Conservation (phyloP, 2,888 invertebrate species). For the Lepidonotus clava region DNA sequence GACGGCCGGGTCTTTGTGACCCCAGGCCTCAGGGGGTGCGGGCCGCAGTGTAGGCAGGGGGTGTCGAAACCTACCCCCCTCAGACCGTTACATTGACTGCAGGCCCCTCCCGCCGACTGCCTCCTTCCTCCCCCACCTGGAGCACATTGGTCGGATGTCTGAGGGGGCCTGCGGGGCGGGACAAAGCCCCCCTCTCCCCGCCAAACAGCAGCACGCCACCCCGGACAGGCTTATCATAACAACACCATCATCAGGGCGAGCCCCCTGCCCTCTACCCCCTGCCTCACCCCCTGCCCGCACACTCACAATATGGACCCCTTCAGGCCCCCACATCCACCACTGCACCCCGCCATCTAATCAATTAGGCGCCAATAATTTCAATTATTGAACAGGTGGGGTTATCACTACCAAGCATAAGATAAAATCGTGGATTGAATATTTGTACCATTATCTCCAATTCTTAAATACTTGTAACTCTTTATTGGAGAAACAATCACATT, state of each 20-base stretch:
- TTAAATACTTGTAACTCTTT: too few species aligned
- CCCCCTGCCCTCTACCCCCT: constrained; percentile 9
- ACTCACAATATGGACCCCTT: constrained; percentile 14
- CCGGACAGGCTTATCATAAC: constrained; percentile 1
- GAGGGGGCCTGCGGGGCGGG: background rate
- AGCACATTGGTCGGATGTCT: background rate
- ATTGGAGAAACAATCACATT: background rate
- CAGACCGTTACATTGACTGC: constrained; percentile 51
- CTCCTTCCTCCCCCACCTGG: constrained; percentile 7
- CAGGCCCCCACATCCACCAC: constrained; percentile 3
- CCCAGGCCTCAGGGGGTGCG: background rate
- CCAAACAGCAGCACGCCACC: background rate
- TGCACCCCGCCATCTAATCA: background rate
- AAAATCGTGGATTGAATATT: too few species aligned
- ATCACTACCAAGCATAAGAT: too few species aligned
- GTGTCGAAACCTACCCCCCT: constrained; percentile 7
- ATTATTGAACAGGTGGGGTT: constrained; percentile 4
- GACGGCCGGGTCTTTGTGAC: background rate
- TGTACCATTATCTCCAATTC: too few species aligned
- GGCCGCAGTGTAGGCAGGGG: background rate
- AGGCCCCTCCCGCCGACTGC: background rate
- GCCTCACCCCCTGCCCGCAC: background rate
- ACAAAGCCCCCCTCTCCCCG: background rate
- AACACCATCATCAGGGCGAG: background rate
- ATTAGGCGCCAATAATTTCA: background rate